Evolutionary conservation across 2,797 vertebrate genomes (phyloP).

Genomic region (Merluccius polli): DNA sequence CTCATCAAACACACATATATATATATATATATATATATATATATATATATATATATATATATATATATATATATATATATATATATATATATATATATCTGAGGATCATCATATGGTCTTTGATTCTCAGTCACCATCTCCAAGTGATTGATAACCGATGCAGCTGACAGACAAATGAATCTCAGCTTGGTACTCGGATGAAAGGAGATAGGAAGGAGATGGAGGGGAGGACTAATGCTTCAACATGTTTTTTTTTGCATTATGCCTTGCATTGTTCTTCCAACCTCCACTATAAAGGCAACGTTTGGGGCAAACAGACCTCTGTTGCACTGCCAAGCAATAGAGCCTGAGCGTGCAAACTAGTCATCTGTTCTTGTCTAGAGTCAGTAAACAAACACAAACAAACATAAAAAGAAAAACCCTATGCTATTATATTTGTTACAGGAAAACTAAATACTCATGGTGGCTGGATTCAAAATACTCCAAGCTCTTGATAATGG

Average conservation of each 20-base stretch:
- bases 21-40: too few relatives aligned
- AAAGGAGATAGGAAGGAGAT: conserved; percentile 42
- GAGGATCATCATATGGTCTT: conserved; percentile 52
- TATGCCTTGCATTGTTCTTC: conserved; percentile 17
- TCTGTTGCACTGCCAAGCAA: not conserved
- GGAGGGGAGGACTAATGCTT: conserved; percentile 32
- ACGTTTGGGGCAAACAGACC: not conserved
- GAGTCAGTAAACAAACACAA: not conserved
- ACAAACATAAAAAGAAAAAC: conserved; percentile 19
- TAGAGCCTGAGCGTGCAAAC: not conserved
- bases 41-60: too few relatives aligned
- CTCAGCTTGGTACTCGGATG: conserved; percentile 44
- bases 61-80: too few relatives aligned
- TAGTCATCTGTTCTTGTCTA: not conserved
- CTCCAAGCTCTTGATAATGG: not conserved
- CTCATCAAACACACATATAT: conserved; percentile 54
- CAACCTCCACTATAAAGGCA: not conserved
- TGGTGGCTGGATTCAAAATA: not conserved
- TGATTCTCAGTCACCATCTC: conserved; percentile 54
- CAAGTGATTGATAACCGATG: conserved; percentile 55
- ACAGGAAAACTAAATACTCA: not conserved
- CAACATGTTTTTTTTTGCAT: conserved; percentile 45
- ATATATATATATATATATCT: conserved; percentile 29
- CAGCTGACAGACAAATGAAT: conserved; percentile 47
- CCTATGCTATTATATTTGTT: conserved; percentile 20